Evolutionary conservation across 2,888 invertebrate species (phyloP), one percentile per base, ranked within the genome.

Genomic region (Microplitis manilae): DNA sequence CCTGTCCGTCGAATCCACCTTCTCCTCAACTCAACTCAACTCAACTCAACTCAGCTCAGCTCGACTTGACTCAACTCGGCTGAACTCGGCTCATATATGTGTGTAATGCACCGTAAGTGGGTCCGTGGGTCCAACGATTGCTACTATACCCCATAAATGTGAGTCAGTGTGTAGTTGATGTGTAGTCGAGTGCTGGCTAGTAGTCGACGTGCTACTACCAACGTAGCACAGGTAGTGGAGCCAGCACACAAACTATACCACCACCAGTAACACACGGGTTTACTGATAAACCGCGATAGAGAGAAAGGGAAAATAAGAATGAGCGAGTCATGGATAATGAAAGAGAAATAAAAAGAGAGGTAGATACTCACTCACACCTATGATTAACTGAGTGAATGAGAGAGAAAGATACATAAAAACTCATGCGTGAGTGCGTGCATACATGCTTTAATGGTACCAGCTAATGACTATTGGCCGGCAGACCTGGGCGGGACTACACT

Each of bases 401-500:
- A 59, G 59, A 68, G 20, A 61, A 60, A 59, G 69, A 72, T 65
- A 38, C 41, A 71, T 77, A 39, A 81, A 77, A 79, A 72, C 79
- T 81, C 77, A 80, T 83, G 83, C 81, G 81, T 81, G 82, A 82
- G 85, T 84, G 86, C 86, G 86, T 86, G 84, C 85, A 86, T 84
- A 85, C 85, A 83, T 84, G 84, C 85, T 87, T 89, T 89, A 90
- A 90, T 90, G 90, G 90, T 87, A 88, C 87, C 88, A 86, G 88
- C 88, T 90, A 90, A 90, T 90, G 89, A 90, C 90, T 89, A 90
- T 90, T 90, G 90, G 90, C 87, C 89, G 85, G 85, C 86, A 85
- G 87, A 87, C 86, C 85, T 89, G 90, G 90, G 90, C 90, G 90
- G 89, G 89, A 89, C 90, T 86, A 83, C 86, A 84, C 84, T 86